Percentiles rank a stretch among this genome's conserved stretches.
Conservation (phyloP, 1,140 invertebrate species). For the Cotesia glomerata region DNA sequence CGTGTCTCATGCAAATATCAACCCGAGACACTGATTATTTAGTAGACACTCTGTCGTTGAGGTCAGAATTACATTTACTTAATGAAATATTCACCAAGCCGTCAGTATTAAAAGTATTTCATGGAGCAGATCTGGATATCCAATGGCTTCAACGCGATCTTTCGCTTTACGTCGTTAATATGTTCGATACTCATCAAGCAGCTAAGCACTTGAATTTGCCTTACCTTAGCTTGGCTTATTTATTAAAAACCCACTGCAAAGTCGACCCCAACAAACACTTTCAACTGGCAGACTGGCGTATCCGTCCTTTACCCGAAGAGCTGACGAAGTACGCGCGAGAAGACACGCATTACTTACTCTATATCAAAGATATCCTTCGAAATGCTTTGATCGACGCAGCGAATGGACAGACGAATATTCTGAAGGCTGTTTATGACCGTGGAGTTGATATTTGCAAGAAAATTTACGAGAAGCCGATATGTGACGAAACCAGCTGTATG, state of each 20-base stretch:
- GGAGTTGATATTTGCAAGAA: conserved; percentile 78
- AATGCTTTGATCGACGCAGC: conserved; percentile 78
- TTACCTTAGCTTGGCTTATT: conserved; percentile 77
- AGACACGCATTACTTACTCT: conserved; percentile 96
- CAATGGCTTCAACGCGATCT: conserved; percentile 96
- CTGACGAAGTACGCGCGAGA: conserved; percentile 88
- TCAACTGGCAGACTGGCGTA: conserved; percentile 96
- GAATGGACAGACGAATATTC: conserved; percentile 73
- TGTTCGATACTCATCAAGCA: conserved; percentile 96
- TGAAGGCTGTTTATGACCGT: conserved; percentile 73
- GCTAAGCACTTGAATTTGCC: conserved; percentile 77
- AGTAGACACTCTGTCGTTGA: conserved; percentile 84
- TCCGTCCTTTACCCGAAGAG: conserved; percentile 86
- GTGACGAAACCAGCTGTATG: conserved; percentile 76
- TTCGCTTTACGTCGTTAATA: conserved; percentile 92
- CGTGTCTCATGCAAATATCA: conserved; percentile 95
- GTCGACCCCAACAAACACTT: conserved; percentile 86
- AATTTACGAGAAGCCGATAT: conserved; percentile 82
- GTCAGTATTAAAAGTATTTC: conserved; percentile 92
- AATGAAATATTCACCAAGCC: conserved; percentile 95
- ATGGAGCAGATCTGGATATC: conserved; percentile 90
- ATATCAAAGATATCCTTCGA: conserved; percentile 85
- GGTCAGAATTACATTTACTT: conserved; percentile 81
- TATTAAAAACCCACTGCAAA: conserved; percentile 82
- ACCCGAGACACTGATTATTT: conserved; percentile 87